These are phyloP conservation scores for Champsocephalus gunnari DNA, from an alignment of 2,797 vertebrate genomes.

Conservation along the genomic window DNA sequence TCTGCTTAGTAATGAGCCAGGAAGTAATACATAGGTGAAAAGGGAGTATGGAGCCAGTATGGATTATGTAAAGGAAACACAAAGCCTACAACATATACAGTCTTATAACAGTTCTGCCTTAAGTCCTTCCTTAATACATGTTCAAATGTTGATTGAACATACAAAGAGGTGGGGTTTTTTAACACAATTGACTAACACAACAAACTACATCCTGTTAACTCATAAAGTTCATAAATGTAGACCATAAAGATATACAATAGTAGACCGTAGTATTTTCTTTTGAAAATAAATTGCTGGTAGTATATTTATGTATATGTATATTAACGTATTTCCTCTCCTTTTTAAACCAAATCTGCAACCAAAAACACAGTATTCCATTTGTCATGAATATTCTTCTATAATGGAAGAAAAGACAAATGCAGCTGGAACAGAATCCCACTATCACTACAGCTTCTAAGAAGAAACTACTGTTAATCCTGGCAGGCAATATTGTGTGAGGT, in stretches of 20 bases:
- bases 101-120: neutral
- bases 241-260: neutral
- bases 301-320: slow-evolving; percentile 14
- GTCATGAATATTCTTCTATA: slow-evolving; percentile 35
- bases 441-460: slow-evolving; percentile 39
- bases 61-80: too few relatives aligned
- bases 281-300: neutral
- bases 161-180: neutral
- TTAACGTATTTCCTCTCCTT: neutral
- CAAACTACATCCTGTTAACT: neutral
- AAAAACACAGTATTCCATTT: slow-evolving; percentile 28
- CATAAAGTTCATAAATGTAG: neutral
- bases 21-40: slow-evolving; percentile 1
- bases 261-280: neutral
- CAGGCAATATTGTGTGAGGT: slow-evolving; percentile 50
- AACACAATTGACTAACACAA: neutral
- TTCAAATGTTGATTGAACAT: neutral
- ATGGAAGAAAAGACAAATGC: slow-evolving; percentile 25
- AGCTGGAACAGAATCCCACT: slow-evolving; percentile 18
- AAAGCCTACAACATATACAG: too few relatives aligned
- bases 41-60: neutral
- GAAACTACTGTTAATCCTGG: slow-evolving; percentile 30
- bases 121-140: neutral
- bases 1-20: neutral
- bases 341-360: slow-evolving; percentile 14